Evolutionary conservation across 2,888 invertebrate species (phyloP).

Genomic region (Oscheius sp.): DNA sequence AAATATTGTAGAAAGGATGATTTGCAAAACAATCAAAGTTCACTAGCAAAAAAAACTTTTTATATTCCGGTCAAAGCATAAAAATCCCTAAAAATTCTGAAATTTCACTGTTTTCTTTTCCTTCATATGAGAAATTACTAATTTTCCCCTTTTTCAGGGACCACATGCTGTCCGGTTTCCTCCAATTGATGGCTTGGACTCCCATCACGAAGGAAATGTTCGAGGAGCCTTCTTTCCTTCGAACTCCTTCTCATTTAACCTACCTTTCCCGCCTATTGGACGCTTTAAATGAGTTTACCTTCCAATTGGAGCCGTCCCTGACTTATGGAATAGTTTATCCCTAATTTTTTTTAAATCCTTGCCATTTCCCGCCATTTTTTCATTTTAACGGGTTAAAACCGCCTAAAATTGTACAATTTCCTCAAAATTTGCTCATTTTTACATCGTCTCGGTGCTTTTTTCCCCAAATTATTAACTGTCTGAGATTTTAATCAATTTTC

Average conservation of each 20-base stretch:
- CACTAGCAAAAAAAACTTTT: too few species aligned
- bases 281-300: constrained; percentile 71
- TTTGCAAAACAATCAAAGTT: too few species aligned
- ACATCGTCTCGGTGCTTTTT: constrained; percentile 18
- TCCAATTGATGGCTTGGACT: constrained; percentile 89
- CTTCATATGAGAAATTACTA: background rate
- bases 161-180: constrained; percentile 84
- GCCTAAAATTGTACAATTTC: constrained; percentile 1
- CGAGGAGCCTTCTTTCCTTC: constrained; percentile 92
- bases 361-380: background rate
- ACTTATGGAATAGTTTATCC: constrained; percentile 66
- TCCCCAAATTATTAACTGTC: constrained; percentile 4
- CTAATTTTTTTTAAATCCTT: constrained; percentile 8
- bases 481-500: background rate
- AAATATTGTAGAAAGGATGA: too few species aligned
- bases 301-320: constrained; percentile 70
- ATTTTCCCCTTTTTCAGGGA: constrained; percentile 74
- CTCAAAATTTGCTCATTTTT: constrained; percentile 21
- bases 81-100: too few species aligned
- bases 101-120: too few species aligned
- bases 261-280: constrained; percentile 67
- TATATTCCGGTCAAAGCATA: too few species aligned
- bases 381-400: background rate
- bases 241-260: constrained; percentile 74
- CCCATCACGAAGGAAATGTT: constrained; percentile 92